Evolutionary conservation across 2,888 invertebrate genomes (phyloP).

Genomic region (Schizotus pectinicornis): DNA sequence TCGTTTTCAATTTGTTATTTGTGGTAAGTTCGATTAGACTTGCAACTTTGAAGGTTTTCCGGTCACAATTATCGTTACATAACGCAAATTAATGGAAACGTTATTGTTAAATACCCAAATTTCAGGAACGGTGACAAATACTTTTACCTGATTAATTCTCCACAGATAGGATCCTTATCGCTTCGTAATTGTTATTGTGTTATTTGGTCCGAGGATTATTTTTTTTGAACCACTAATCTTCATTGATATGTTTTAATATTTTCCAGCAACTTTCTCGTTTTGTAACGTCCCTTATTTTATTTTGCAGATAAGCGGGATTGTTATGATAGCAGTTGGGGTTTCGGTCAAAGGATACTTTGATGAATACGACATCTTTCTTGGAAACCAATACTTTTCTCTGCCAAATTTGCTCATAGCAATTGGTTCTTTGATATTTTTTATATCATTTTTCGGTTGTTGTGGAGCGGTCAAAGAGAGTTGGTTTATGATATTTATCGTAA

Average conservation of each 20-base stretch:
- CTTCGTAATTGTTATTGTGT: constrained; percentile 2
- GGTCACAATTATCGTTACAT: not conserved
- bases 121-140: too few relatives aligned
- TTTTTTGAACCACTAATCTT: too few relatives aligned
- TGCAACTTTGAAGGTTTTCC: not conserved
- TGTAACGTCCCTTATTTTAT: constrained; percentile 28
- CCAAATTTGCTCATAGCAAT: constrained; percentile 87
- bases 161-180: not conserved
- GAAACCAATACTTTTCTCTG: constrained; percentile 81
- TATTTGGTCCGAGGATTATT: constrained; percentile 4
- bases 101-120: too few relatives aligned
- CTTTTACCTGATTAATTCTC: too few relatives aligned
- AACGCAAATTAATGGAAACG: not conserved
- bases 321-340: constrained; percentile 82
- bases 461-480: constrained; percentile 95
- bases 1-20: constrained; percentile 84
- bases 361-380: constrained; percentile 80
- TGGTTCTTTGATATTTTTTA: constrained; percentile 87
- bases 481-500: constrained; percentile 90
- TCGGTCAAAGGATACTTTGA: constrained; percentile 75
- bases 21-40: constrained; percentile 73
- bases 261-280: too few relatives aligned
- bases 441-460: constrained; percentile 95
- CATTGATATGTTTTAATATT: too few relatives aligned
- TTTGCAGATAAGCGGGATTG: constrained; percentile 84